Base-by-base conservation (phyloP, 2,113 vertebrate genomes). In the Forbesichthys papilliferus region DNA sequence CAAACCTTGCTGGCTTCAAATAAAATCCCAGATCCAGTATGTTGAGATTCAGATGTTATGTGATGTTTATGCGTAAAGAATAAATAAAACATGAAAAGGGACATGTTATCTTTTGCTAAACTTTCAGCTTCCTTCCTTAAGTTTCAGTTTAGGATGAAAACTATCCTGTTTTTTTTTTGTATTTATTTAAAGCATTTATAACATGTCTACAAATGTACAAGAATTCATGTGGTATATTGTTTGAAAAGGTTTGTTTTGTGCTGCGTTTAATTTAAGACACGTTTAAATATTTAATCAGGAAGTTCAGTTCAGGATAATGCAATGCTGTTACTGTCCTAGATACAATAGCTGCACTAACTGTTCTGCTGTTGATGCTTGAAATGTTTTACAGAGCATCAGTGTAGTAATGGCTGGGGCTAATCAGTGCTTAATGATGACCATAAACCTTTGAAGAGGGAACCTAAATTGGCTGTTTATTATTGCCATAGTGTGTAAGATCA, bases 301-400 rank as follows among this genome's bases (percentile, higher is more conserved):
- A 42, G 36, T 42, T 42, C 27, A 66, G 51, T 60, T 65, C 47
- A 46, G 42, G 36, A 57, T 80, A 81, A 85, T 84, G 54, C 42
- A 49, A 71, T 72, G 62, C 63, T 14, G 20, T 67, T 69, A 66
- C 68, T 65, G 59, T 74, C 71, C 42, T 66, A 11, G 3, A 69
- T 1, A 2, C 81, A 78, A 83, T 76, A 61, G 56, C 73, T 66
- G 33, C 57, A 64, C 53, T 75, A 81, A 84, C 74, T 75, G 27
- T 27, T 27, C 16, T 64, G 57, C 68, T 68, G 27, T 27, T 36
- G 60, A 10, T 61, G n/a, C 51, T 79, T 66, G 57, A 66, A 53
- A 56, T 16, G 52, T 56, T 82, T 55, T 74, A 27, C 27, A 27
- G 27, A 27, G 27, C 27, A 12, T 71, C 14, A 34, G 10, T 66